phyloP scores from a whole-genome alignment of 1,140 invertebrate species.

The Drosophila kikkawai region DNA sequence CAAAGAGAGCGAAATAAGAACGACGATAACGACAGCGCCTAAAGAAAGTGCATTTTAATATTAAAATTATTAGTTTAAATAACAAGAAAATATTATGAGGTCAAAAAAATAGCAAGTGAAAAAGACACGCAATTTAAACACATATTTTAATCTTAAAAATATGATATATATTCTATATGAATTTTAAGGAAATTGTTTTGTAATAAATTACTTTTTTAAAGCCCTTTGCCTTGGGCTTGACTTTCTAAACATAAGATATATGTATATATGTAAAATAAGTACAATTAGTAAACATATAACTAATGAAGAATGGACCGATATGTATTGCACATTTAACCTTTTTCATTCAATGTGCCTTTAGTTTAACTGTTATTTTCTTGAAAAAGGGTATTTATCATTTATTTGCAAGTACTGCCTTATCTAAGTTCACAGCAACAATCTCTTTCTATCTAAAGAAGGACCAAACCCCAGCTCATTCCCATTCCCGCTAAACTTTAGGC shows the following conservation, averaged over 20 bases:
- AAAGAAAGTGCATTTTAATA: constrained; percentile 82
- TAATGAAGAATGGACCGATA: no score
- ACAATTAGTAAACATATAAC: no score
- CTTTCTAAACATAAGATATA: constrained; percentile 6
- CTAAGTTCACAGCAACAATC: no score
- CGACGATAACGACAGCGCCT: constrained; percentile 67
- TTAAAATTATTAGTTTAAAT: background rate
- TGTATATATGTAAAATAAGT: background rate
- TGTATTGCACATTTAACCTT: no score
- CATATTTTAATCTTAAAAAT: background rate
- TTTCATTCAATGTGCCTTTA: no score
- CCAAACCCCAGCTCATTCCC: constrained; percentile 33
- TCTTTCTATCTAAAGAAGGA: no score
- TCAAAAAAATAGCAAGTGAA: constrained; percentile 3
- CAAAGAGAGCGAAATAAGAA: constrained; percentile 73
- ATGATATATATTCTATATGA: background rate
- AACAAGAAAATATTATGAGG: background rate
- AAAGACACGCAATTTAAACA: background rate
- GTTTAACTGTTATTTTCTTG: no score
- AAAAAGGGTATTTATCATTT: no score
- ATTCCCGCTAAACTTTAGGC: constrained; percentile 82
- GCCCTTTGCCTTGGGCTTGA: background rate
- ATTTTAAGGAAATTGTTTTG: background rate
- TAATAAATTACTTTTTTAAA: background rate
- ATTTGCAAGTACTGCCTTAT: no score